A percentile compares a stretch with the other conserved stretches of the same genome.
These are phyloP conservation scores for Manis pentadactyla DNA, from an alignment of 2,797 vertebrate genomes.

Conservation along the genomic window DNA sequence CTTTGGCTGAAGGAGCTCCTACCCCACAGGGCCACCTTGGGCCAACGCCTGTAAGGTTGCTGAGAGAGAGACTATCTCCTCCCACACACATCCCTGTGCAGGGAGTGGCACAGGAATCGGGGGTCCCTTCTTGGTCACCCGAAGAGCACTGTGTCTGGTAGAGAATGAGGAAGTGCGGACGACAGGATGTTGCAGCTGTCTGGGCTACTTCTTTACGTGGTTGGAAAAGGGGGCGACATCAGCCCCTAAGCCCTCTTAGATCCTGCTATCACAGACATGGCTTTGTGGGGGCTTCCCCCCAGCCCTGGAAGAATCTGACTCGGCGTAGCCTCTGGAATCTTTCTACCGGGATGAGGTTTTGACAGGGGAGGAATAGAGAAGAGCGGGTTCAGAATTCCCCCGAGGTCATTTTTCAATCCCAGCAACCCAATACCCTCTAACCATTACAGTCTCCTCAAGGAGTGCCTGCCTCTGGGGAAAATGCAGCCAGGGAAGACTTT, in stretches of 20 bases:
- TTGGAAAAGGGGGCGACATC: not conserved
- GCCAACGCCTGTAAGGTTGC: not conserved
- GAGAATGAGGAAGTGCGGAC: not conserved
- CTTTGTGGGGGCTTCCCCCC: too few relatives aligned
- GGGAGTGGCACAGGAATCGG: not conserved
- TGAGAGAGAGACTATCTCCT: not conserved
- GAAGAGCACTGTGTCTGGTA: not conserved
- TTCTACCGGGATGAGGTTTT: not conserved
- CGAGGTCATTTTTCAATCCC: not conserved
- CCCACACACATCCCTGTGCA: too few relatives aligned
- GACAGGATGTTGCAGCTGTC: too few relatives aligned
- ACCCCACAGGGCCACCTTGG: constrained; percentile 24
- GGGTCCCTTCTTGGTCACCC: not conserved
- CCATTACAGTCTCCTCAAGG: not conserved
- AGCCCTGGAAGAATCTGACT: not conserved
- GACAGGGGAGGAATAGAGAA: constrained; percentile 55
- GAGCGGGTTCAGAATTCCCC: not conserved
- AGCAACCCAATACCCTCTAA: too few relatives aligned
- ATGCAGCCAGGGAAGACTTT: not conserved
- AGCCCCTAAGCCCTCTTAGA: not conserved
- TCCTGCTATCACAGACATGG: not conserved
- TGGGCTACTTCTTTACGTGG: not conserved
- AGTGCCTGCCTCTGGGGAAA: not conserved
- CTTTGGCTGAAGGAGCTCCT: not conserved
- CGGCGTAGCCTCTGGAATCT: constrained; percentile 17